Percentiles rank a stretch among this genome's conserved stretches.
These are phyloP conservation scores for Rhinogobio ventralis DNA, from an alignment of 2,797 vertebrate species.

Conservation along the genomic window DNA sequence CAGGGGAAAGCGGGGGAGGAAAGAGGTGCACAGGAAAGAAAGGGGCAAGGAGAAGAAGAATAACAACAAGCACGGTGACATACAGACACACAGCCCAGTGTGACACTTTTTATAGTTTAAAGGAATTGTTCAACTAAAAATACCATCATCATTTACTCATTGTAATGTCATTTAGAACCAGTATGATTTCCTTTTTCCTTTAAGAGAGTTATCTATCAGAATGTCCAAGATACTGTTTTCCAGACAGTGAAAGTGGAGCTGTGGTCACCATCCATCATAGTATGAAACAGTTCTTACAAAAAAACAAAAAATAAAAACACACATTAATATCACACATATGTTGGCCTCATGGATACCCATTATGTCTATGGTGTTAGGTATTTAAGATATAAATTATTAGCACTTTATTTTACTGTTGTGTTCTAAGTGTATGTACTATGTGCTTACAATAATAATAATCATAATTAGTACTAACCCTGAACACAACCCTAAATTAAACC, in stretches of 20 bases:
- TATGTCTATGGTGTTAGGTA: not conserved
- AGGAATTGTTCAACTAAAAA: not conserved
- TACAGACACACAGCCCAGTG: not conserved
- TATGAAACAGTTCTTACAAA: not conserved
- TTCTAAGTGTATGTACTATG: not conserved
- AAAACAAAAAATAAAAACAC: not conserved
- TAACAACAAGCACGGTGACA: constrained; percentile 48
- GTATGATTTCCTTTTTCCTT: not conserved
- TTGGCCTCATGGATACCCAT: not conserved
- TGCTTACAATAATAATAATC: not conserved
- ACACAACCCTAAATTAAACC: not conserved
- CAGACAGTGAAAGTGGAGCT: not conserved
- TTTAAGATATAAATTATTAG: not conserved
- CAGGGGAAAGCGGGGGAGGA: constrained; percentile 51
- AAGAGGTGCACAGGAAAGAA: constrained; percentile 44
- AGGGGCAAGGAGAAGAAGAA: constrained; percentile 51
- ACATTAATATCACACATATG: not conserved
- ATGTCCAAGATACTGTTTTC: not conserved
- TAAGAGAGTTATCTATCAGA: not conserved
- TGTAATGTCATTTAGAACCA: not conserved
- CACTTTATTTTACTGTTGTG: not conserved
- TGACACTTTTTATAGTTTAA: not conserved
- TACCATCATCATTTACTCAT: not conserved
- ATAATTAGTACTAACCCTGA: not conserved
- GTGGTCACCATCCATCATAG: not conserved